Evolutionary conservation across 2,888 invertebrate species (phyloP), one percentile per base, ranked within the genome.

Genomic region (Dryobotodes eremita): DNA sequence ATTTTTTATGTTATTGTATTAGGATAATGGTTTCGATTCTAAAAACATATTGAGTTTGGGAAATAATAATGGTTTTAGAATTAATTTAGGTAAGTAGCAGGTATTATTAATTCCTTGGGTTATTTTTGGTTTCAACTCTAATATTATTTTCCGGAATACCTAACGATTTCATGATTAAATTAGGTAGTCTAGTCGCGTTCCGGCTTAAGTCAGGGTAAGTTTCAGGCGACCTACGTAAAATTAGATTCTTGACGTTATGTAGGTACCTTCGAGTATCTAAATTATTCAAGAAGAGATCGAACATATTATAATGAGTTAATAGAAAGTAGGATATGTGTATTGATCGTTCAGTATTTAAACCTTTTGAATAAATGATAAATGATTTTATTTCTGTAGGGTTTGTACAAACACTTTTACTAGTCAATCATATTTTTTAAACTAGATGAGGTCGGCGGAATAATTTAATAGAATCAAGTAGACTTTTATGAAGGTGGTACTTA

Each of bases 1-100:
- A 70, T 79, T 84, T 82, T 50, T 71, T 55, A 57, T 64, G 57
- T 78, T 53, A 78, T 71, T 68, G 36, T 61, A 31, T 66, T 70
- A 36, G 17, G 42, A 31, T 62, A 79, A 74, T 26, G 65, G n/a
- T 57, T 69, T 64, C 15, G 42, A 31, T 75, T 57, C 20, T 57
- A 42, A 26, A 36, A 75, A 26, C 7, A 71, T 4, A 17, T 46
- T 26, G 46, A 17, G 10, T 17, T 74, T 42, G 11, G 15, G 0
- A 53, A 50, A 1, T 42, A 20, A 50, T 20, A 26, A 55, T 42
- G 57, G 50, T 31, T 26, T 73, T 15, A 5, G 26, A 48, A 26
- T 55, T 13, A n/a, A 36, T 46, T 48, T 10, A 17, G 17, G 55
- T 26, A 20, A 17, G 11, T 17, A 50, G 2, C 17, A 36, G 3